These are phyloP conservation scores for Entosphenus tridentatus DNA, from an alignment of 2,113 vertebrate species.

Conservation along the genomic window DNA sequence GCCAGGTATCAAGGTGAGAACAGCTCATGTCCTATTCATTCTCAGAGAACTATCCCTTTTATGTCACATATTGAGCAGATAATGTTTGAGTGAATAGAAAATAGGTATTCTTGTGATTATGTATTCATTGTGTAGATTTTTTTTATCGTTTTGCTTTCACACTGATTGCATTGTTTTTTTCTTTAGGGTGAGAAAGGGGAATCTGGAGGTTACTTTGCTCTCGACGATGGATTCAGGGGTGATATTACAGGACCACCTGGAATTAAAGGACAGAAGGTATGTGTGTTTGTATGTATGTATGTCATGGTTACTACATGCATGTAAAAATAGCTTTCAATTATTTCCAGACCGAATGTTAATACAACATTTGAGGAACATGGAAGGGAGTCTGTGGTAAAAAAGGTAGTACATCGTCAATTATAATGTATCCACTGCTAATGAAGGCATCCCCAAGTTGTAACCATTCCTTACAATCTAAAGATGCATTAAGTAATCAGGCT, in stretches of 20 bases:
- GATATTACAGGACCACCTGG: conserved; percentile 17
- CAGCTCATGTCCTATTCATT: conserved; percentile 11
- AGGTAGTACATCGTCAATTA: no score
- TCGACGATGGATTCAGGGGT: conserved; percentile 26
- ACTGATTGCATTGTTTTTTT: background rate
- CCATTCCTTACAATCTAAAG: no score
- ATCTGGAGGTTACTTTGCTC: conserved; percentile 26
- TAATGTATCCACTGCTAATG: no score
- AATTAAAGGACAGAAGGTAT: conserved; percentile 32
- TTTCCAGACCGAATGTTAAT: no score
- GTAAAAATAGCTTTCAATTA: no score
- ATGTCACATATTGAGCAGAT: background rate
- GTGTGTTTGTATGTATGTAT: conserved; percentile 3
- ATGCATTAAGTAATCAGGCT: no score
- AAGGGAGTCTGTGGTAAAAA: no score
- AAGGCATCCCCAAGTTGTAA: no score
- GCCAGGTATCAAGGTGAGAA: no score
- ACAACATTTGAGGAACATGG: no score
- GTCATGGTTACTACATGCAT: background rate
- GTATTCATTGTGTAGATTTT: background rate
- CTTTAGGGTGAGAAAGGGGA: conserved; percentile 66
- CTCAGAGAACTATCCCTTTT: background rate
- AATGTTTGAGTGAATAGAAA: background rate
- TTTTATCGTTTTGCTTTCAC: background rate
- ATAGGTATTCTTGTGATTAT: background rate